Evolutionary conservation across 2,113 vertebrate species (phyloP), one percentile per base, ranked within the genome.

Genomic region (Triplophysa dalaica): DNA sequence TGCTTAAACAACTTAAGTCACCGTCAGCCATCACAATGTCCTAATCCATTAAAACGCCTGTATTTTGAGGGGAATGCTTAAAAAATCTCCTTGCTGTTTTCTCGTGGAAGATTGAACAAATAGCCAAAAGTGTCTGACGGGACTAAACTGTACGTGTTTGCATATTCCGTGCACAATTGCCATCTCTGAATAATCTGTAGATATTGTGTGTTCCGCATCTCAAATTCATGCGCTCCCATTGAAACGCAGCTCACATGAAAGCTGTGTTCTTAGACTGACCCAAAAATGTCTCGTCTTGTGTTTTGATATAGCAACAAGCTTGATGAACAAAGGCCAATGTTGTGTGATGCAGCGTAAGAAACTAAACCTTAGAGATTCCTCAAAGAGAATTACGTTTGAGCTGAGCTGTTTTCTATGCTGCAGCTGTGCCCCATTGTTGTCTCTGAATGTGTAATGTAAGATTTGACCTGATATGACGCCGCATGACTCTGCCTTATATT

Each of bases 271-370:
- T 26, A 66, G 66, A 61, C 60, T 81, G 74, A 70, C 80, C 80
- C 68, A 70, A 81, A 81, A 63, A 77, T 70, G 72, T 81, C 72
- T 81, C 29, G 74, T 61, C 72, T 72, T 67, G 41, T 63, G 66
- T 50, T 70, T 50, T 76, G 41, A 76, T 48, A 80, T 70, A 61
- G 60, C 29, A 79, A 70, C 60, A 76, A 52, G 67, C 74, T 80
- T 66, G n/a, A 61, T 21, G 65, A 80, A 73, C 61, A 78, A 74
- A 74, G 62, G 26, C 72, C 54, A 54, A 68, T 43, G 43, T 58
- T 74, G 3, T 64, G 33, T 75, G 72, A 62, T 75, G 68, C n/a
- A 43, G 58, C 41, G 22, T 26, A 68, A 84, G 19, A 80, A 66
- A 56, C 41, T 43, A 67, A 61, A 52, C 60, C 58, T 54, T 26